These are phyloP conservation scores for Drosophila anomelani DNA, from an alignment of 2,888 invertebrate species.

Conservation along the genomic window DNA sequence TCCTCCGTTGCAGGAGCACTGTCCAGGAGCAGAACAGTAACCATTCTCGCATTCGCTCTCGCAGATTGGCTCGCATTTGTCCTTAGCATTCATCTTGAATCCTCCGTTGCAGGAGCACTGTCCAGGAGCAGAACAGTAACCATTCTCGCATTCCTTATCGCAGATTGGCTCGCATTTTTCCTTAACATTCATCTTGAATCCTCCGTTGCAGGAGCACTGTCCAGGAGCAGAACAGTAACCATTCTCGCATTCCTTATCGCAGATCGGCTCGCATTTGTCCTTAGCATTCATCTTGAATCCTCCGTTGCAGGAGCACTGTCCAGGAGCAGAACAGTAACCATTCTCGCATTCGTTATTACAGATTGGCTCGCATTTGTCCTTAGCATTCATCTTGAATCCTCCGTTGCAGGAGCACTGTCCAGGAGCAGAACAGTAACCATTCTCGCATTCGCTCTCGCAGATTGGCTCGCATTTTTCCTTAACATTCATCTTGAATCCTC, in stretches of 20 bases:
- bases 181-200: no score
- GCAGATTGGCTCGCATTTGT: slow-evolving; percentile 4
- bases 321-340: slow-evolving; percentile 50
- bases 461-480: slow-evolving; percentile 25
- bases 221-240: slow-evolving; percentile 8
- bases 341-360: slow-evolving; percentile 54
- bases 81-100: no score
- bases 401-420: slow-evolving; percentile 7
- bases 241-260: not conserved
- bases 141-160: no score
- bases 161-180: no score
- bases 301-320: slow-evolving; percentile 61
- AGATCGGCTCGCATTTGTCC: slow-evolving; percentile 2
- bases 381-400: not conserved
- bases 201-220: no score
- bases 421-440: slow-evolving; percentile 13
- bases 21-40: slow-evolving; percentile 4
- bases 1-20: no score
- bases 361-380: slow-evolving; percentile 19
- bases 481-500: not conserved
- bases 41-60: not conserved
- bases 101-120: no score
- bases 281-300: not conserved
- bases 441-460: slow-evolving; percentile 16
- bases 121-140: no score